Evolutionary conservation across 2,888 invertebrate species (phyloP).

Genomic region (Cataglyphis rosenhaueri): DNA sequence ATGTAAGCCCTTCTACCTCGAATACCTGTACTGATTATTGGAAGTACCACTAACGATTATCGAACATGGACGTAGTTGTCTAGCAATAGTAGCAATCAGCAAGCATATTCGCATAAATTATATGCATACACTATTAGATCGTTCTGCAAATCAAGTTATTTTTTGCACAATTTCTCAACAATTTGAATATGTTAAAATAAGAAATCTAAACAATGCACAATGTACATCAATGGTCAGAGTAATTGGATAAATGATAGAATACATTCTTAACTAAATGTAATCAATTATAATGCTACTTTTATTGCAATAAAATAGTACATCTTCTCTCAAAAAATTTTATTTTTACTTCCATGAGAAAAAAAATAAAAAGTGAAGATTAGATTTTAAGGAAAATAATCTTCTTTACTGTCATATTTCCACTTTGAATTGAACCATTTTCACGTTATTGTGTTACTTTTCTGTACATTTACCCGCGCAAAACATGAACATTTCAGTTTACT

Average conservation of each 20-base stretch:
- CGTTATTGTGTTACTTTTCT: background rate
- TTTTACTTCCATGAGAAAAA: background rate
- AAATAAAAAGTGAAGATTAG: background rate
- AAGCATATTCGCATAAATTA: slow-evolving; percentile 69
- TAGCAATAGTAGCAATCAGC: slow-evolving; percentile 52
- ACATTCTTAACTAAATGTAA: background rate
- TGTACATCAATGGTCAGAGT: background rate
- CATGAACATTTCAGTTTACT: background rate
- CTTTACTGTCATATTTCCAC: background rate
- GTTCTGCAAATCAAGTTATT: slow-evolving; percentile 71
- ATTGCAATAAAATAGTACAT: background rate
- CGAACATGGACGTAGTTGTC: slow-evolving; percentile 65
- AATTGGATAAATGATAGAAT: background rate
- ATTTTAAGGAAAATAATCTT: background rate
- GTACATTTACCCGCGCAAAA: background rate
- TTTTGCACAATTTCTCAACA: background rate
- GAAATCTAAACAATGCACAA: background rate
- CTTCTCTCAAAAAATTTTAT: background rate
- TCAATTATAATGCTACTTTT: background rate
- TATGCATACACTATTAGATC: slow-evolving; percentile 66
- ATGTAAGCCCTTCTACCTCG: slow-evolving; percentile 32
- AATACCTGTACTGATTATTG: slow-evolving; percentile 65
- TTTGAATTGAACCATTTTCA: slow-evolving; percentile 12
- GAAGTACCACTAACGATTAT: slow-evolving; percentile 60
- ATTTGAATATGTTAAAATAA: background rate